These are phyloP conservation scores for Syrrhaptes paradoxus DNA, from an alignment of 2,113 vertebrate species.

Conservation along the genomic window DNA sequence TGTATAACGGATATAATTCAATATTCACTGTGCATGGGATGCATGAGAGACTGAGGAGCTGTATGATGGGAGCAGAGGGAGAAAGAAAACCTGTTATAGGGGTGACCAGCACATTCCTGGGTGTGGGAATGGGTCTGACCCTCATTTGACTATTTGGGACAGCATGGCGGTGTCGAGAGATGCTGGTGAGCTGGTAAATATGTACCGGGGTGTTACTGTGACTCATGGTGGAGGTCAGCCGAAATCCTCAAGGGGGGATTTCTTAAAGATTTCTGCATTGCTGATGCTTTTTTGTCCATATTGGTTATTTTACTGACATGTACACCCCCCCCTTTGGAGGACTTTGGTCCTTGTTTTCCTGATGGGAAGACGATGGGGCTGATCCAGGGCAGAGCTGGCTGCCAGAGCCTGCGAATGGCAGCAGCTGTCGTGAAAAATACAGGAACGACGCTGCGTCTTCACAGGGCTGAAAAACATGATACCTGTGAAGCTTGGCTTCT, in stretches of 20 bases:
- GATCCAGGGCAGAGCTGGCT: neutral
- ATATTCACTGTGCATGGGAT: neutral
- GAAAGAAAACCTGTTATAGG: neutral
- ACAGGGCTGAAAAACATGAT: neutral
- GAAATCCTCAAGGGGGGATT: neutral
- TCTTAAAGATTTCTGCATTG: neutral
- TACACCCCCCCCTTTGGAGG: neutral
- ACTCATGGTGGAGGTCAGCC: neutral
- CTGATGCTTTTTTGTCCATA: neutral
- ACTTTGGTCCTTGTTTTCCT: neutral
- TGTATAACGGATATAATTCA: neutral
- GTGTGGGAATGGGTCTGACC: neutral
- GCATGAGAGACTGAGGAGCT: neutral
- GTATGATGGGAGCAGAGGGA: neutral
- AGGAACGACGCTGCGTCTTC: neutral
- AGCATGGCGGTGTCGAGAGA: neutral
- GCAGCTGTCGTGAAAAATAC: neutral
- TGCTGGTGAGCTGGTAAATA: neutral
- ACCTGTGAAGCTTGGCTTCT: neutral
- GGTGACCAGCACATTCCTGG: neutral
- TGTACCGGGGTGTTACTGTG: neutral
- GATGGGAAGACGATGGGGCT: neutral
- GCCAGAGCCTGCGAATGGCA: neutral
- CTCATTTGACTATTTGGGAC: rapidly evolving
- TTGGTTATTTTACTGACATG: neutral